Percentiles rank a stretch among this genome's conserved stretches.
These are phyloP conservation scores for Siniperca undulata DNA, from an alignment of 2,797 vertebrate species.

Conservation along the genomic window DNA sequence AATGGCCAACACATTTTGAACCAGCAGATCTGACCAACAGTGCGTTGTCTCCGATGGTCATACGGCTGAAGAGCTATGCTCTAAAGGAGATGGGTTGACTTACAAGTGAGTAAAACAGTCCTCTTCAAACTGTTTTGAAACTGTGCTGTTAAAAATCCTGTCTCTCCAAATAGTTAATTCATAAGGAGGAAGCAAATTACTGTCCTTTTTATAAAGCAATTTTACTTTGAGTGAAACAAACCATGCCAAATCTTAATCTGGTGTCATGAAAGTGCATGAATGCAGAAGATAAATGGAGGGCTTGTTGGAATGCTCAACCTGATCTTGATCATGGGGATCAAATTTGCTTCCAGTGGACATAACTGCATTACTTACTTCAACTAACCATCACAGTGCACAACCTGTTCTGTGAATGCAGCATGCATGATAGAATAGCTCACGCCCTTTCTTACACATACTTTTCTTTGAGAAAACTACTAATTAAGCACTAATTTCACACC, in stretches of 20 bases:
- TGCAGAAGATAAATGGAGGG: constrained; percentile 19
- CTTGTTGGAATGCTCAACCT: constrained; percentile 39
- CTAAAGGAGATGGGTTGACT: constrained; percentile 95
- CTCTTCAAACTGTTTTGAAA: constrained; percentile 76
- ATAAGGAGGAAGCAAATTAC: constrained; percentile 66
- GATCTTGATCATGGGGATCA: constrained; percentile 60
- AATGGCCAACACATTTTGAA: constrained; percentile 88
- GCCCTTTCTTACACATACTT: constrained; percentile 22
- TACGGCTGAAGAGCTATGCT: constrained; percentile 95
- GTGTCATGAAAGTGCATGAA: constrained; percentile 38
- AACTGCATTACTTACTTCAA: constrained; percentile 44
- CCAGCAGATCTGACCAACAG: constrained; percentile 89
- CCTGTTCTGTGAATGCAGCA: constrained; percentile 47
- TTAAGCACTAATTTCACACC: constrained; percentile 21
- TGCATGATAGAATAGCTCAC: constrained; percentile 44
- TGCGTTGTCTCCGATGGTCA: constrained; percentile 90
- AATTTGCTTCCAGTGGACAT: constrained; percentile 67
- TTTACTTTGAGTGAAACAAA: constrained; percentile 29
- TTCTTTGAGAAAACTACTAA: constrained; percentile 10
- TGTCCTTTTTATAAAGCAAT: constrained; percentile 35
- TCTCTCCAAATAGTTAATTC: constrained; percentile 62
- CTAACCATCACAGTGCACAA: constrained; percentile 51
- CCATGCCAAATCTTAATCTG: constrained; percentile 25
- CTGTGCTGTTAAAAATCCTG: constrained; percentile 63
- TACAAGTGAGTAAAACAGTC: constrained; percentile 93